Percentiles rank a stretch among this genome's conserved stretches.
Evolutionary conservation across 2,113 vertebrate genomes (phyloP).

Genomic region (Embiotoca jacksoni): DNA sequence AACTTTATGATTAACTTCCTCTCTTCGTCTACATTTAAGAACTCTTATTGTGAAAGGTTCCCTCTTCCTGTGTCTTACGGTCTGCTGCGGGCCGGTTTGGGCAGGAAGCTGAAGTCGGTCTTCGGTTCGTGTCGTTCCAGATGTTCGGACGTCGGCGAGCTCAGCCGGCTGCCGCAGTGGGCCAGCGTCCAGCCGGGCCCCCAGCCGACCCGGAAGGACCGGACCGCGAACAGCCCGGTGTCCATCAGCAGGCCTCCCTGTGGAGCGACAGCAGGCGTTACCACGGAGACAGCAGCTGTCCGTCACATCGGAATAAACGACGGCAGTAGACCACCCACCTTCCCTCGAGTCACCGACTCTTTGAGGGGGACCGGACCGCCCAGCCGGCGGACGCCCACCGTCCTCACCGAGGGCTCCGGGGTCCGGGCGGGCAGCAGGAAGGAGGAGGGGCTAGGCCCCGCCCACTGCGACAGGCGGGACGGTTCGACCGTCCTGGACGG

Average conservation of each 20-base stretch:
- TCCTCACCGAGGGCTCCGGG: constrained; percentile 84
- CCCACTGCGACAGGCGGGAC: constrained; percentile 68
- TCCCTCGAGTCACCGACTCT: constrained; percentile 86
- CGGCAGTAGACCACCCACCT: constrained; percentile 62
- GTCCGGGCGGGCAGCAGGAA: constrained; percentile 78
- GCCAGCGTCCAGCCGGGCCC: constrained; percentile 91
- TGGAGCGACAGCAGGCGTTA: not conserved
- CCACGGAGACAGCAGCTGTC: too few relatives aligned
- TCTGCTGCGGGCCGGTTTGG: constrained; percentile 84
- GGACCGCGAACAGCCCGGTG: constrained; percentile 89
- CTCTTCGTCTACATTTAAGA: too few relatives aligned
- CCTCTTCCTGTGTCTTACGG: constrained; percentile 82
- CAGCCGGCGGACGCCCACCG: constrained; percentile 88
- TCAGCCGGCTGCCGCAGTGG: constrained; percentile 86
- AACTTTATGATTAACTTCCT: too few relatives aligned
- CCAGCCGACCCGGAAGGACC: constrained; percentile 95
- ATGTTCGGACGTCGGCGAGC: not conserved
- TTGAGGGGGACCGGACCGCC: constrained; percentile 87
- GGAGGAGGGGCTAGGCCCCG: constrained; percentile 37
- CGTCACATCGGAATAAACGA: too few relatives aligned
- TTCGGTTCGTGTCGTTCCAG: constrained; percentile 60
- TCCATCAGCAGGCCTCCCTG: constrained; percentile 91
- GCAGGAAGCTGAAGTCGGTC: constrained; percentile 83
- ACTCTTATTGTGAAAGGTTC: too few relatives aligned
- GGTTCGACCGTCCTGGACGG: constrained; percentile 23